These are phyloP conservation scores for Drosophila sp. DNA, from an alignment of 1,140 invertebrate genomes.

Conservation along the genomic window DNA sequence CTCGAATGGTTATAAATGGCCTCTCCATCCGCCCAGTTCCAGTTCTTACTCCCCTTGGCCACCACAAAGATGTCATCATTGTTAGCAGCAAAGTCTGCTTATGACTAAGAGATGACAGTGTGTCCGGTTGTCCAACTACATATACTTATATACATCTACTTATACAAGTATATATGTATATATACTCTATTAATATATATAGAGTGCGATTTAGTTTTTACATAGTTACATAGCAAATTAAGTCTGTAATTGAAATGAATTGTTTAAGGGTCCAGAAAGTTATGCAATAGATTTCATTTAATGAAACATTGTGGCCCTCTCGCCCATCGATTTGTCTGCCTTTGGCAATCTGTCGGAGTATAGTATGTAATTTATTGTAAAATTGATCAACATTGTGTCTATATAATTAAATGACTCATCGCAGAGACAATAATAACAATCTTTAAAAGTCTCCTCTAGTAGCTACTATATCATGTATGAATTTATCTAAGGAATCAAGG, in stretches of 20 bases:
- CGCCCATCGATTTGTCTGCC: too few species aligned
- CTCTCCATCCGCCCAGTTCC: conserved; percentile 4
- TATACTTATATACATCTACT: neutral
- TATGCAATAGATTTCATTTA: neutral
- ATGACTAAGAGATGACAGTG: conserved; percentile 50
- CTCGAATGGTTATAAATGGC: conserved; percentile 36
- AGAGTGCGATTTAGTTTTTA: neutral
- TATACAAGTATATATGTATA: conserved; percentile 5
- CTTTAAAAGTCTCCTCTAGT: too few species aligned
- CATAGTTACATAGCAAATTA: neutral
- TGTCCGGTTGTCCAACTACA: conserved; percentile 22
- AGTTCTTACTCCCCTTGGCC: neutral
- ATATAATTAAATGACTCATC: too few species aligned
- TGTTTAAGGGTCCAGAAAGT: neutral
- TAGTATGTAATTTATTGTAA: neutral
- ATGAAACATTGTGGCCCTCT: too few species aligned
- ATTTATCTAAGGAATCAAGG: too few species aligned
- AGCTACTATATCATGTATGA: too few species aligned
- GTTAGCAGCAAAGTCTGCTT: conserved; percentile 33
- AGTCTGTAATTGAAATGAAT: conserved; percentile 2
- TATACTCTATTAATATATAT: conserved; percentile 4
- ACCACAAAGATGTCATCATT: conserved; percentile 6
- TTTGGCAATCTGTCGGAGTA: neutral
- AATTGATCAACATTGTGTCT: too few species aligned
- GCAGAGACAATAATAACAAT: too few species aligned